phyloP scores from a whole-genome alignment of 64 coral and sea anemone genomes.

The Stichodactyla helianthus region DNA sequence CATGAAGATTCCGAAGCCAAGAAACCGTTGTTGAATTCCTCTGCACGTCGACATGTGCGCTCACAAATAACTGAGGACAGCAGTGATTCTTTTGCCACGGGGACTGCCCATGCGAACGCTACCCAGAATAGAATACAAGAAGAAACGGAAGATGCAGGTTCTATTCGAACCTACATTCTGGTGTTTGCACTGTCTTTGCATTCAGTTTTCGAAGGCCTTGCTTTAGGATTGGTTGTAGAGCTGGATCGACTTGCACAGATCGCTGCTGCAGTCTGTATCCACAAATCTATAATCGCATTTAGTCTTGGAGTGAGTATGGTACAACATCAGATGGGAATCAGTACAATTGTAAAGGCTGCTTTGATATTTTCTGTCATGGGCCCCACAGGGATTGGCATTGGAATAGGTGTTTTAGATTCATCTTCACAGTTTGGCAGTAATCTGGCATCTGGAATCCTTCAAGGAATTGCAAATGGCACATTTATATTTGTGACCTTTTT shows the following conservation, averaged over 20 bases:
- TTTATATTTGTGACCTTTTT: conserved; percentile 96
- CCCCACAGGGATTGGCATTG: conserved; percentile 59
- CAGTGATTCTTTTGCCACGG: not conserved
- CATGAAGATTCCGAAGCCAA: not conserved
- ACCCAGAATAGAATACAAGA: not conserved
- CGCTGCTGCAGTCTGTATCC: conserved; percentile 66
- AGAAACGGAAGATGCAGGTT: not conserved
- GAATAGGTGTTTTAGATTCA: conserved; percentile 63
- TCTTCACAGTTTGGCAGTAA: conserved; percentile 41
- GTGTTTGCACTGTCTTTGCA: conserved; percentile 81
- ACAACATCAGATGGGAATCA: conserved; percentile 66
- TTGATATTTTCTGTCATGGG: conserved; percentile 81
- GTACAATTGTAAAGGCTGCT: conserved; percentile 40
- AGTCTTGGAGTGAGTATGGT: conserved; percentile 73
- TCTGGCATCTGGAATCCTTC: conserved; percentile 64
- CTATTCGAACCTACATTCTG: conserved; percentile 68
- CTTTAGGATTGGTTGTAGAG: conserved; percentile 70
- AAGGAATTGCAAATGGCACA: conserved; percentile 91
- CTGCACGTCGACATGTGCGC: not conserved
- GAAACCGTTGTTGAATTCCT: not conserved
- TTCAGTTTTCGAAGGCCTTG: conserved; percentile 89
- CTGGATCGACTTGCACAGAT: conserved; percentile 56
- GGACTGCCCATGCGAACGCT: not conserved
- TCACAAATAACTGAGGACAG: not conserved
- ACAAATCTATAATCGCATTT: conserved; percentile 86